phyloP scores from a whole-genome alignment of 2,888 invertebrate species.

The Torymus auratus region DNA sequence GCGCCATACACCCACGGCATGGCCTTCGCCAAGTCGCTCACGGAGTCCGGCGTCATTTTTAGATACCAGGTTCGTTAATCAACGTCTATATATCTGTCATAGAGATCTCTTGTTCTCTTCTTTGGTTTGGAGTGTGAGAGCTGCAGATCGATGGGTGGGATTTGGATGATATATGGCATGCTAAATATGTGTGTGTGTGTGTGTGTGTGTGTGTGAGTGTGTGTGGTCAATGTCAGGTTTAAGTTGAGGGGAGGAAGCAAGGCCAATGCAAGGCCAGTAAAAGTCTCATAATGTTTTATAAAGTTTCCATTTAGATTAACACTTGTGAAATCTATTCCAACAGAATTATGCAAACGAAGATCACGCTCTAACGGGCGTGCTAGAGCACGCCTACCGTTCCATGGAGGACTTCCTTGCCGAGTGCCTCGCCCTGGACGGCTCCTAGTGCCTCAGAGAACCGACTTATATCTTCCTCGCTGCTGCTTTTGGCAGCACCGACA shows the following conservation, averaged over 20 bases:
- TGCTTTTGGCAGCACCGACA: background rate
- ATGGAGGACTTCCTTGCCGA: constrained; percentile 95
- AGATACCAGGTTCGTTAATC: constrained; percentile 88
- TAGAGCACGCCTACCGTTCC: constrained; percentile 93
- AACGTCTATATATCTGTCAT: background rate
- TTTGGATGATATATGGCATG: no score
- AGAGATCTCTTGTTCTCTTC: no score
- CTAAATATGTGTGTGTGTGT: no score
- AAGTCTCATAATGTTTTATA: no score
- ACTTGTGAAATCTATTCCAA: background rate
- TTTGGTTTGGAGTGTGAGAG: background rate
- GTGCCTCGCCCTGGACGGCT: constrained; percentile 91
- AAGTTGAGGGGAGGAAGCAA: no score
- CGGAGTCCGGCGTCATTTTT: constrained; percentile 92
- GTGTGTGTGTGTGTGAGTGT: no score
- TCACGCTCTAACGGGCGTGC: constrained; percentile 89
- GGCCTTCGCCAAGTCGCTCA: constrained; percentile 91
- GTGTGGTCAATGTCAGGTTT: no score
- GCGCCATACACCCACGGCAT: constrained; percentile 96
- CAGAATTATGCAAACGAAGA: constrained; percentile 96
- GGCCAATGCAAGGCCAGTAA: no score
- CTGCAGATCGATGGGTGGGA: background rate
- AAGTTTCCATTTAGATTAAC: background rate
- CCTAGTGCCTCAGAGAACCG: constrained; percentile 75
- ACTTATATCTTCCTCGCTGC: constrained; percentile 37